Evolutionary conservation across 2,888 invertebrate genomes (phyloP).

Genomic region (Drosophila stalkeri): DNA sequence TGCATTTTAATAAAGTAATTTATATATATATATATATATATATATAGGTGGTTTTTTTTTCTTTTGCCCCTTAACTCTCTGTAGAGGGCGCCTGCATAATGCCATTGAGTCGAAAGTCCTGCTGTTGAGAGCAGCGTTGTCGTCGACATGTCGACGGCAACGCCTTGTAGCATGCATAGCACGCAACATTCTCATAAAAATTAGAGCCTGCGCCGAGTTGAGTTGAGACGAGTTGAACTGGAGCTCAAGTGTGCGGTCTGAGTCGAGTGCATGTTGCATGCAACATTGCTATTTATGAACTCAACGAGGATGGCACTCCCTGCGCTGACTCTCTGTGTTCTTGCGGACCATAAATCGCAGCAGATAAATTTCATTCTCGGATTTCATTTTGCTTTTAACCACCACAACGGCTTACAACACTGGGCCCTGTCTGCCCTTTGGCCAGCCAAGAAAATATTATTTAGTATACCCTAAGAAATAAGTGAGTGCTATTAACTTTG

Average conservation of each 20-base stretch:
- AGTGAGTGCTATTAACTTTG: not conserved
- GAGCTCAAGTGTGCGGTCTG: conserved; percentile 38
- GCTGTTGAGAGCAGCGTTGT: conserved; percentile 43
- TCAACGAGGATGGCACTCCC: conserved; percentile 62
- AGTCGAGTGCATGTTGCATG: conserved; percentile 72
- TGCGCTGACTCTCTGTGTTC: conserved; percentile 13
- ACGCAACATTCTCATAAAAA: conserved; percentile 80
- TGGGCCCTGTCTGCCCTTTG: conserved; percentile 53
- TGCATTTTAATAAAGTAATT: conserved; percentile 61
- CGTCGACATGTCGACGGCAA: conserved; percentile 60
- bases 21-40: conserved; percentile 38
- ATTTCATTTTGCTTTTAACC: conserved; percentile 55
- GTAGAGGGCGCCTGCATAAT: conserved; percentile 29
- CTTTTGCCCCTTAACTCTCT: conserved; percentile 42
- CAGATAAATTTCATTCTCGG: conserved; percentile 76
- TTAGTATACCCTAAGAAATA: conserved; percentile 36
- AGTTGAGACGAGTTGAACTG: conserved; percentile 35
- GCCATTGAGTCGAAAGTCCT: conserved; percentile 26
- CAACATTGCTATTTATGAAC: conserved; percentile 81
- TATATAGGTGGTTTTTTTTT: not conserved
- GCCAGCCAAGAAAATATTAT: conserved; percentile 57
- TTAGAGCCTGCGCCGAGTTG: conserved; percentile 63
- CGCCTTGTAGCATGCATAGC: conserved; percentile 73
- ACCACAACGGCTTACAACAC: conserved; percentile 23
- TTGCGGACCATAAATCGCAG: conserved; percentile 68